A percentile compares a stretch with the other conserved stretches of the same genome.
Evolutionary conservation across 37 sponge, comb jelly and placozoan species (phyloP).

Genomic region (Haliclona indistincta): DNA sequence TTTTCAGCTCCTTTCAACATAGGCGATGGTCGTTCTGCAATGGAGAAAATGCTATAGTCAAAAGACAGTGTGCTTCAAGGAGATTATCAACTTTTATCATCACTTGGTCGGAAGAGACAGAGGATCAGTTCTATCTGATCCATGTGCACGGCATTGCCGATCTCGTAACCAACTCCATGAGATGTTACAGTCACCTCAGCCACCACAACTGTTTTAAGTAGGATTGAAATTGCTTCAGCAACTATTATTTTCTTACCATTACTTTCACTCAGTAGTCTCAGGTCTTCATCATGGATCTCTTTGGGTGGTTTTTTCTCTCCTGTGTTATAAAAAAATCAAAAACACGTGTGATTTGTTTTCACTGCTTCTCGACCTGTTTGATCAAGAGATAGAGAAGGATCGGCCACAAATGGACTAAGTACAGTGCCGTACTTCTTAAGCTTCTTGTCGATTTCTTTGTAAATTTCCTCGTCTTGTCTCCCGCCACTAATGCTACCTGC

Average conservation of each 20-base stretch:
- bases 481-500: conserved; percentile 94
- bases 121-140: conserved; percentile 72
- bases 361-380: conserved; percentile 50
- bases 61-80: no score
- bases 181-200: conserved; percentile 95
- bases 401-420: conserved; percentile 89
- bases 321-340: neutral
- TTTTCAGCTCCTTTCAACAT: conserved; percentile 85
- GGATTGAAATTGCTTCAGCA: no score
- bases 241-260: no score
- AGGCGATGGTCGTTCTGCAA: conserved; percentile 79
- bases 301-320: no score
- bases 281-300: no score
- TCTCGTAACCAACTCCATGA: conserved; percentile 95
- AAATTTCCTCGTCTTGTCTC: conserved; percentile 73
- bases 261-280: no score
- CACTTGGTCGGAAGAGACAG: conserved; percentile 90
- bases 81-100: conserved; percentile 74
- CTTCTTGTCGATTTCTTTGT: conserved; percentile 54
- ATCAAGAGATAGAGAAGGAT: conserved; percentile 42
- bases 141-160: conserved; percentile 84
- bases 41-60: no score
- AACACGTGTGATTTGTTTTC: neutral
- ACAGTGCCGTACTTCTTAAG: conserved; percentile 83
- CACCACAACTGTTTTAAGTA: conserved; percentile 69